phyloP scores from a whole-genome alignment of 2,113 vertebrate genomes.

The Sus scrofa region T2T-Sscrofa CM000829.6:32467001-32467500 shows the following conservation, averaged over 20 bases:
- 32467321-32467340: conserved; percentile 37
- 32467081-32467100: conserved; percentile 26
- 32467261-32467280: conserved; percentile 73
- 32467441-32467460: neutral
- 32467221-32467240: conserved; percentile 85
- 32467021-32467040: conserved; percentile 23
- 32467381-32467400: conserved; percentile 74
- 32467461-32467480: conserved; percentile 34
- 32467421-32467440: conserved; percentile 56
- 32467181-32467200: conserved; percentile 80
- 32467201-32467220: conserved; percentile 84
- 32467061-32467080: neutral
- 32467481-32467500: conserved; percentile 77
- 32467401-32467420: conserved; percentile 73
- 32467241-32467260: conserved; percentile 82
- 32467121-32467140: conserved; percentile 72
- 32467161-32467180: conserved; percentile 78
- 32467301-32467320: conserved; percentile 44
- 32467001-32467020: conserved; percentile 68
- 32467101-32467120: conserved; percentile 40
- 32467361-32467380: conserved; percentile 65
- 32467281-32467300: conserved; percentile 72
- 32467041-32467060: conserved; percentile 44
- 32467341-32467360: conserved; percentile 64
- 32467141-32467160: conserved; percentile 70